A percentile compares a stretch with the other conserved stretches of the same genome.
These are phyloP conservation scores for Rhagoletis pomonella DNA, from an alignment of 1,140 invertebrate species.

Conservation along the genomic window DNA sequence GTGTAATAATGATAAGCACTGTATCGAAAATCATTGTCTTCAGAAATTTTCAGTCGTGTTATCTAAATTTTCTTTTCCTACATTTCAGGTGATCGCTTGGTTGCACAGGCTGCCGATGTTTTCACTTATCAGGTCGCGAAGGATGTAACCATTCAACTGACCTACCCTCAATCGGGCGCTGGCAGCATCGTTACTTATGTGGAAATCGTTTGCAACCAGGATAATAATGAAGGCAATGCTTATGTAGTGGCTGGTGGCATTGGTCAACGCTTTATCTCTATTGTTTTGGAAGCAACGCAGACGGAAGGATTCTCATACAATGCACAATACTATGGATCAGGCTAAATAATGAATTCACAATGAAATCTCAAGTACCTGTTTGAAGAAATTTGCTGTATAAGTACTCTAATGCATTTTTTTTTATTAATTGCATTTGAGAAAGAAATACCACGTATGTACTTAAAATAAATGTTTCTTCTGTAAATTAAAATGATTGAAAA, in stretches of 20 bases:
- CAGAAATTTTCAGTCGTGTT: background rate
- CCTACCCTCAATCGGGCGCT: slow-evolving; percentile 64
- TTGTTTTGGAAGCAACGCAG: slow-evolving; percentile 66
- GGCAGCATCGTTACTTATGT: slow-evolving; percentile 66
- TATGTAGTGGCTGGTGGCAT: slow-evolving; percentile 70
- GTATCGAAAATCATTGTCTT: too few species aligned
- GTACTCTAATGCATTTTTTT: background rate
- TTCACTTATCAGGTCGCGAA: slow-evolving; percentile 61
- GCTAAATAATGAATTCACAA: slow-evolving; percentile 50
- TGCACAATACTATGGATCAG: slow-evolving; percentile 64
- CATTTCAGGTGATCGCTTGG: slow-evolving; percentile 64
- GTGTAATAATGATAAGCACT: too few species aligned
- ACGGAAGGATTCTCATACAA: slow-evolving; percentile 67
- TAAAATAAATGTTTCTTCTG: background rate
- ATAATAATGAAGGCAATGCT: slow-evolving; percentile 64
- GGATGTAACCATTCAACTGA: slow-evolving; percentile 67
- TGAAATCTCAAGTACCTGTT: background rate
- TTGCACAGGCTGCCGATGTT: slow-evolving; percentile 65
- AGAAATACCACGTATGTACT: background rate
- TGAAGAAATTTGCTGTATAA: background rate
- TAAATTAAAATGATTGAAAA: background rate
- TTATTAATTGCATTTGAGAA: background rate
- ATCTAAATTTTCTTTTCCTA: background rate
- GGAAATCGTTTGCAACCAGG: slow-evolving; percentile 67
- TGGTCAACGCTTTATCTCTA: slow-evolving; percentile 68